Evolutionary conservation across 2,797 vertebrate species (phyloP).

Genomic region (Rhodeus uyekii): DNA sequence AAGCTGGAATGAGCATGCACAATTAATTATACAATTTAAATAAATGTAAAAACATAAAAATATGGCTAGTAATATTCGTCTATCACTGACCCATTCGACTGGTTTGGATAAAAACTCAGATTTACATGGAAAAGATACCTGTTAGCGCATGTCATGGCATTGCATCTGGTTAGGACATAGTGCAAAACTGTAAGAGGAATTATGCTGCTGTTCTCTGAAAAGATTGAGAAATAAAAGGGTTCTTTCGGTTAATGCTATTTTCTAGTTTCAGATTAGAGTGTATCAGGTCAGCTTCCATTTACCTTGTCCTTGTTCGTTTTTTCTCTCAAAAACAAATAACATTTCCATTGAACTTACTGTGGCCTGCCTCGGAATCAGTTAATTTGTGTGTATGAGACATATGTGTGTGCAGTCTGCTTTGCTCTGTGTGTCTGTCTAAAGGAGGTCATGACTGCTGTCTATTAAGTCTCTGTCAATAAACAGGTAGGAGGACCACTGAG

Average conservation of each 20-base stretch:
- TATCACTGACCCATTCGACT: not conserved
- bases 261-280: not conserved
- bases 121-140: not conserved
- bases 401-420: not conserved
- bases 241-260: not conserved
- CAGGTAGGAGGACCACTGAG: constrained; percentile 34
- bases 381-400: not conserved
- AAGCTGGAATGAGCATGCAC: not conserved
- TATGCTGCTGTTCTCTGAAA: not conserved
- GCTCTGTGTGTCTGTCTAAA: constrained; percentile 20
- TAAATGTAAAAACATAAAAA: no score
- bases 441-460: constrained; percentile 40
- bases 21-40: not conserved
- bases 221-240: not conserved
- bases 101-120: not conserved
- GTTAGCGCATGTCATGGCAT: not conserved
- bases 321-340: not conserved
- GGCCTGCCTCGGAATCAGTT: constrained; percentile 7
- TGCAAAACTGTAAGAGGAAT: not conserved
- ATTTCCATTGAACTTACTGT: constrained; percentile 17
- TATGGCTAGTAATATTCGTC: no score
- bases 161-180: not conserved
- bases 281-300: constrained; percentile 10
- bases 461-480: constrained; percentile 41
- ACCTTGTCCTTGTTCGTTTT: not conserved